Conservation (phyloP, 2,888 invertebrate species). For the Taenaris catops region DNA sequence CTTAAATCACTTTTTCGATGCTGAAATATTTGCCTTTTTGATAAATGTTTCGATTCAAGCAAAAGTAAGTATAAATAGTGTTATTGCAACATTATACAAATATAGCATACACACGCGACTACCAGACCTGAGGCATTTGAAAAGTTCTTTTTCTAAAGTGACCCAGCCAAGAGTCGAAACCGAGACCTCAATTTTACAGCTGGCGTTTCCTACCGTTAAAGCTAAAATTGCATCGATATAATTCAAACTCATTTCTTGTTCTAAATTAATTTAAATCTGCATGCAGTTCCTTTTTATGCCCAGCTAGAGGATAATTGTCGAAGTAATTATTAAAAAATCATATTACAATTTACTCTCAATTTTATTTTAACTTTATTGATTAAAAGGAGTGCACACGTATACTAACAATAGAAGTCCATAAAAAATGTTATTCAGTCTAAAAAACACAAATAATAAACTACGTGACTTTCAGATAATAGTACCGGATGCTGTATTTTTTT, state of each 20-base stretch:
- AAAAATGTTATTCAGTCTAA: slow-evolving; percentile 1
- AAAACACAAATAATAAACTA: slow-evolving; percentile 3
- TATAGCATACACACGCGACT: not conserved
- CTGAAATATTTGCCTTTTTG: too few relatives aligned
- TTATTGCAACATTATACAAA: too few relatives aligned
- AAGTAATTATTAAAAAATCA: slow-evolving; percentile 8
- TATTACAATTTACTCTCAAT: not conserved
- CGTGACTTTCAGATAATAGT: slow-evolving; percentile 9
- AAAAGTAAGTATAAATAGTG: too few relatives aligned
- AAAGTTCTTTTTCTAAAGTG: too few relatives aligned
- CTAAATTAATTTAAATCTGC: slow-evolving; percentile 12
- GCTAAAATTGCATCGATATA: not conserved
- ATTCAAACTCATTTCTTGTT: slow-evolving; percentile 26
- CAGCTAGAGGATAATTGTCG: slow-evolving; percentile 5
- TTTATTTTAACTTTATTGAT: not conserved
- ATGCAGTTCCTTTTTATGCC: slow-evolving; percentile 7
- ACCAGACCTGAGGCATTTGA: too few relatives aligned
- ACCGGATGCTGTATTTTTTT: slow-evolving; percentile 8
- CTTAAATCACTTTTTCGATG: too few relatives aligned
- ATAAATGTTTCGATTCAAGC: too few relatives aligned
- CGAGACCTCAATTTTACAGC: too few relatives aligned
- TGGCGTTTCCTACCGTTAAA: too few relatives aligned
- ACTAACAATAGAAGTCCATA: slow-evolving; percentile 1
- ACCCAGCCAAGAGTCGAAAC: too few relatives aligned
- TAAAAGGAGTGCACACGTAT: slow-evolving; percentile 1